Conservation (phyloP, 2,797 vertebrate genomes). For the Bovichtus diacanthus region DNA sequence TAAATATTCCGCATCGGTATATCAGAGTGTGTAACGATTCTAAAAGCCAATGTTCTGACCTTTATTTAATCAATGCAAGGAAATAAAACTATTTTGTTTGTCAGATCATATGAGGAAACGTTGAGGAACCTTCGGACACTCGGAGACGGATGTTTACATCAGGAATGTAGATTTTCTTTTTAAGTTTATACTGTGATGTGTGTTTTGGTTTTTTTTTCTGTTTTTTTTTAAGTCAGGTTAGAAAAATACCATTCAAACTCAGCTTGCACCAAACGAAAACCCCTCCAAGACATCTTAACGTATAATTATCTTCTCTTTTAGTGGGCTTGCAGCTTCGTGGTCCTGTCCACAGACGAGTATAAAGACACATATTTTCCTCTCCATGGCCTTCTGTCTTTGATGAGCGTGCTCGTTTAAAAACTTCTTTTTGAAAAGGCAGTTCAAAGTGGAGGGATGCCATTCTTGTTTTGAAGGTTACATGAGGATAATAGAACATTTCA, state of each 20-base stretch:
- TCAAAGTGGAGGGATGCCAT: no score
- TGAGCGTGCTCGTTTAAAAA: no score
- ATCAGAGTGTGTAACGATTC: conserved; percentile 39
- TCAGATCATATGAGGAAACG: background rate
- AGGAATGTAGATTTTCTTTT: background rate
- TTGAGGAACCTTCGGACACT: background rate
- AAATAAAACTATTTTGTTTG: conserved; percentile 34
- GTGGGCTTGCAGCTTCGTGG: no score
- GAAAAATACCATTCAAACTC: background rate
- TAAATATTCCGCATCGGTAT: conserved; percentile 31
- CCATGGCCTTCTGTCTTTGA: no score
- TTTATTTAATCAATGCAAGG: conserved; percentile 53
- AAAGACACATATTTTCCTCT: no score
- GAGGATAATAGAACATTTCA: no score
- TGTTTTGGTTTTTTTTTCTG: no score
- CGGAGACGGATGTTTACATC: background rate
- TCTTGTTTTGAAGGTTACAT: no score
- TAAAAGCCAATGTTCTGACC: conserved; percentile 59
- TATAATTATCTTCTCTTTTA: background rate
- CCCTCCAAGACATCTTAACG: background rate
- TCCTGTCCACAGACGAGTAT: no score
- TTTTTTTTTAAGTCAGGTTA: background rate
- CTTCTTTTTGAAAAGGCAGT: no score
- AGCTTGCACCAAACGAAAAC: background rate
- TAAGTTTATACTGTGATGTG: background rate